Conservation (phyloP, 2,113 vertebrate genomes). For the Periophthalmodon schlosseri region DNA sequence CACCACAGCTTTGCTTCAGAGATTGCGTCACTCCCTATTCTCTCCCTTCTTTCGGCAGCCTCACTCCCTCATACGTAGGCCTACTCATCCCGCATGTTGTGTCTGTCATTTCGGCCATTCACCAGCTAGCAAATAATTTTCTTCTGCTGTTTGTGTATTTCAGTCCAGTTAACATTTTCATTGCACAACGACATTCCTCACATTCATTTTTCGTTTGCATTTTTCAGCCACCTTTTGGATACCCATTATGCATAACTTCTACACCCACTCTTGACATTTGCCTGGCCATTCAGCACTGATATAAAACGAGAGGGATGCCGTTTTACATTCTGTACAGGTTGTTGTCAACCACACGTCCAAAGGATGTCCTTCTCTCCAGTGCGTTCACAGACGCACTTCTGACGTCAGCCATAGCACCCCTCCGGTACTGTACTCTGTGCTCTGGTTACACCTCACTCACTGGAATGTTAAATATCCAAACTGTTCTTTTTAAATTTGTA, state of each 20-base stretch:
- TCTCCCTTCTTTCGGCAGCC: background rate
- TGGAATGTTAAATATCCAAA: slow-evolving; percentile 9
- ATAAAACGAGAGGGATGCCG: slow-evolving; percentile 33
- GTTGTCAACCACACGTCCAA: slow-evolving; percentile 55
- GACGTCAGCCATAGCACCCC: slow-evolving; percentile 66
- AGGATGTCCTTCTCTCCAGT: slow-evolving; percentile 67
- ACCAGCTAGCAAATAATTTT: background rate
- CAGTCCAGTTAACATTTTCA: background rate
- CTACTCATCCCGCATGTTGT: slow-evolving; percentile 12
- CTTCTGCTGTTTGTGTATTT: background rate
- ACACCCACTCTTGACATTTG: background rate
- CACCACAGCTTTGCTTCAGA: slow-evolving; percentile 53
- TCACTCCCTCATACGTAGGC: slow-evolving; percentile 13
- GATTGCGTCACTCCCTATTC: slow-evolving; percentile 59
- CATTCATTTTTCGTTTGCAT: too few relatives aligned
- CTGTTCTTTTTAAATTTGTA: background rate
- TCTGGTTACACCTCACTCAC: slow-evolving; percentile 35
- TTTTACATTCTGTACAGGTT: slow-evolving; percentile 52
- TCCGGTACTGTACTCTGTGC: slow-evolving; percentile 40
- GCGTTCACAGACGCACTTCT: slow-evolving; percentile 61
- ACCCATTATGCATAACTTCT: background rate
- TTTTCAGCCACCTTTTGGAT: too few relatives aligned
- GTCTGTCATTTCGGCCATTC: background rate
- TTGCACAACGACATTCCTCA: background rate
- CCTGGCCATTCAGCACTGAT: slow-evolving; percentile 1